phyloP scores from a whole-genome alignment of 2,888 invertebrate species.

The Dichetophora obliterata region DNA sequence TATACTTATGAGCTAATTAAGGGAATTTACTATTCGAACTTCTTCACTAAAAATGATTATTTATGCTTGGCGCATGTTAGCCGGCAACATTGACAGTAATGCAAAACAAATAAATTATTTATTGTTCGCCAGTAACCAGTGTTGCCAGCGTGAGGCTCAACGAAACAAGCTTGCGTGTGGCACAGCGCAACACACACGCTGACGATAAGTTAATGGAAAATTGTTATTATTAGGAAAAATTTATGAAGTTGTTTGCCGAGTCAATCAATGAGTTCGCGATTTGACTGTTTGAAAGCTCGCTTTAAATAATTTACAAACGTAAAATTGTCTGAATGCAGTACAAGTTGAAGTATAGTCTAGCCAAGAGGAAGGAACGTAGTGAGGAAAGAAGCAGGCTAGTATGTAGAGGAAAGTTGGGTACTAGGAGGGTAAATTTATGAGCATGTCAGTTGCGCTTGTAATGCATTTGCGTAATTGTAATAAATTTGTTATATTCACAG shows the following conservation, averaged over 20 bases:
- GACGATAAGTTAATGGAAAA: constrained; percentile 49
- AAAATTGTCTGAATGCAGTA: neutral
- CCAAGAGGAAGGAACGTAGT: neutral
- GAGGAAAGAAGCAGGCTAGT: neutral
- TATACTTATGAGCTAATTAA: neutral
- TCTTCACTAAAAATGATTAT: neutral
- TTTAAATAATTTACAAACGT: constrained; percentile 26
- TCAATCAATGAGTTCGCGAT: constrained; percentile 26
- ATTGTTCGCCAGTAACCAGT: neutral
- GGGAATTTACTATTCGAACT: neutral
- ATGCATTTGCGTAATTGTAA: constrained; percentile 28
- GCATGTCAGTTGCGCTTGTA: neutral
- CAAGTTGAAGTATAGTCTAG: neutral
- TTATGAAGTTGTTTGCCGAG: constrained; percentile 42
- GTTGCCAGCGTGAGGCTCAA: constrained; percentile 21
- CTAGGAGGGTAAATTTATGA: neutral
- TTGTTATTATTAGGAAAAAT: constrained; percentile 45
- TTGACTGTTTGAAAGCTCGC: constrained; percentile 23
- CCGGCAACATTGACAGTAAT: constrained; percentile 29
- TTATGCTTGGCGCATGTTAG: constrained; percentile 5
- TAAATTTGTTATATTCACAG: constrained; percentile 24
- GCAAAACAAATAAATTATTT: neutral
- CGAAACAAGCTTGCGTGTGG: constrained; percentile 46
- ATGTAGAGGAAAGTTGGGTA: too few species aligned
- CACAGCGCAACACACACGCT: constrained; percentile 36